Evolutionary conservation across 2,888 invertebrate species (phyloP).

Genomic region (Temnothorax ravouxi): DNA sequence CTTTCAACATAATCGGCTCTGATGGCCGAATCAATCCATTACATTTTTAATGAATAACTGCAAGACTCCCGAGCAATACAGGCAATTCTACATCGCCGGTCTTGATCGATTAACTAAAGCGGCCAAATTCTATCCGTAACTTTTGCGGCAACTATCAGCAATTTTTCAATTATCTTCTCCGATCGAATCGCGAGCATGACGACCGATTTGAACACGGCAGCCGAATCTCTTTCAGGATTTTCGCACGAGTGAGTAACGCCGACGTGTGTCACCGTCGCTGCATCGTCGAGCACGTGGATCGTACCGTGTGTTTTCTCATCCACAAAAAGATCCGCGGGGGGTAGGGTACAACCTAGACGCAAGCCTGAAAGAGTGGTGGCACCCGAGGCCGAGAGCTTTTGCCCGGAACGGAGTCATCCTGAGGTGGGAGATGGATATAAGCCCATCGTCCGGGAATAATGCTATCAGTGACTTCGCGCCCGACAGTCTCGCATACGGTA

Average conservation of each 20-base stretch:
- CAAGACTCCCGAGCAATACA: slow-evolving; percentile 9
- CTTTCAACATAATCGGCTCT: slow-evolving; percentile 39
- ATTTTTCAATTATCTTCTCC: neutral
- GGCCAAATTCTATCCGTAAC: neutral
- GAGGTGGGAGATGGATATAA: slow-evolving; percentile 86
- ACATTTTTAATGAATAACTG: slow-evolving; percentile 20
- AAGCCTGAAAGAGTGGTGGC: slow-evolving; percentile 41
- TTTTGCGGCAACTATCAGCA: neutral
- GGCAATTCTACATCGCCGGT: neutral
- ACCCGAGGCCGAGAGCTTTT: slow-evolving; percentile 67
- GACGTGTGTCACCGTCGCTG: slow-evolving; percentile 19
- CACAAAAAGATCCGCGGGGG: slow-evolving; percentile 32
- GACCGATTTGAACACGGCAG: neutral
- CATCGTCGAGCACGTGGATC: slow-evolving; percentile 40
- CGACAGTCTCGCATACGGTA: slow-evolving; percentile 77
- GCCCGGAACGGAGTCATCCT: slow-evolving; percentile 74
- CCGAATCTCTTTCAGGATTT: slow-evolving; percentile 24
- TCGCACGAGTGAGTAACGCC: slow-evolving; percentile 56
- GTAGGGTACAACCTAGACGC: slow-evolving; percentile 8
- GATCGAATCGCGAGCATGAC: neutral
- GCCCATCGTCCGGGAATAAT: slow-evolving; percentile 84
- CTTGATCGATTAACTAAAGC: neutral
- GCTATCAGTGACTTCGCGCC: slow-evolving; percentile 85
- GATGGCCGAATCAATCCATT: slow-evolving; percentile 13
- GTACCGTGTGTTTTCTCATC: slow-evolving; percentile 37